phyloP scores from a whole-genome alignment of 2,888 invertebrate genomes.

The Eustalomyia histrio region DNA sequence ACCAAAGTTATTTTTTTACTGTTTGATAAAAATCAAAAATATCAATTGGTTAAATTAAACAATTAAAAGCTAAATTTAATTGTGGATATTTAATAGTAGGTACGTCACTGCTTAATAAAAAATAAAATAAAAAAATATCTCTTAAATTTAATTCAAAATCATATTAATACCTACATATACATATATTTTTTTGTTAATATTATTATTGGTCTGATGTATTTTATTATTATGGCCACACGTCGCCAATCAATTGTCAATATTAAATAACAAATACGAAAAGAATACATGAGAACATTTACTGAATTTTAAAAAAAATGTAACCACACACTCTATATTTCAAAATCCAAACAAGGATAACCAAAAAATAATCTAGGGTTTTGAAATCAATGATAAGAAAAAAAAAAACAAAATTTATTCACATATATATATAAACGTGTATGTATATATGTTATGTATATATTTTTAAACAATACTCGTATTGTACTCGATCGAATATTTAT shows the following conservation, averaged over 20 bases:
- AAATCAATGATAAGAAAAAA: neutral
- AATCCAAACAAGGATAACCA: slow-evolving; percentile 10
- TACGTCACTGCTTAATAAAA: neutral
- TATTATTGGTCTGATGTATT: neutral
- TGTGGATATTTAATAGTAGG: neutral
- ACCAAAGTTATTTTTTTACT: too few relatives aligned
- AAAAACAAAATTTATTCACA: neutral
- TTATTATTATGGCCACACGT: slow-evolving; percentile 61
- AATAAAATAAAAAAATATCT: neutral
- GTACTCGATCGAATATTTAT: slow-evolving; percentile 34
- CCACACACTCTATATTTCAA: neutral
- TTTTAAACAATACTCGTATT: slow-evolving; percentile 8
- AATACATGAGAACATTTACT: slow-evolving; percentile 26
- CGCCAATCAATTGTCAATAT: slow-evolving; percentile 57
- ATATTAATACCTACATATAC: neutral
- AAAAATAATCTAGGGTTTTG: neutral
- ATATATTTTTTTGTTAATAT: neutral
- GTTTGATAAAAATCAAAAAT: too few relatives aligned
- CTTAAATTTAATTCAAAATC: slow-evolving; percentile 5
- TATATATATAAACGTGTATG: neutral
- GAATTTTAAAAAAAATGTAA: slow-evolving; percentile 24
- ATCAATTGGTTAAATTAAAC: neutral
- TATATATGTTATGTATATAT: too few relatives aligned
- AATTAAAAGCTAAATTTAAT: neutral
- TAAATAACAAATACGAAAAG: slow-evolving; percentile 23